Percentiles rank a stretch among this genome's conserved stretches.
These are phyloP conservation scores for Cardinalis cardinalis DNA, from an alignment of 2,113 vertebrate species.

Conservation along the genomic window DNA sequence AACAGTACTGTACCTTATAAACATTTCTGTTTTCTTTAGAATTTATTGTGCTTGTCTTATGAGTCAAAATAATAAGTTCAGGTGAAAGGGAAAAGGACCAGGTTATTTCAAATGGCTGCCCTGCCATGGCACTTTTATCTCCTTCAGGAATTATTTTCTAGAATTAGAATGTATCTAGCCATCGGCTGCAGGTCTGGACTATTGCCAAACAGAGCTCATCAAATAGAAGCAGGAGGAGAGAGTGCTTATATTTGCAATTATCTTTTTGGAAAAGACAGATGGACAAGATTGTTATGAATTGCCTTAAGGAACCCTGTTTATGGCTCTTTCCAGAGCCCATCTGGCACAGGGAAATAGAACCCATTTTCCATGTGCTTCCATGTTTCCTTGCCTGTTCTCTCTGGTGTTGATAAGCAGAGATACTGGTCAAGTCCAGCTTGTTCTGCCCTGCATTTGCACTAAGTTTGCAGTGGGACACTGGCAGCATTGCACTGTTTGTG, in stretches of 20 bases:
- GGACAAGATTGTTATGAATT: slow-evolving; percentile 42
- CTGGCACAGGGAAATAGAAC: slow-evolving; percentile 11
- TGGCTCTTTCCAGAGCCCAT: slow-evolving; percentile 38
- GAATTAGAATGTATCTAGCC: slow-evolving; percentile 33
- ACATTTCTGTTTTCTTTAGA: neutral
- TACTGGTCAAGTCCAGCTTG: neutral
- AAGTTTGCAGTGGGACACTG: neutral
- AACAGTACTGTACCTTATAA: neutral
- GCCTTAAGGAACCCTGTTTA: slow-evolving; percentile 42
- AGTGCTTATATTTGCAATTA: slow-evolving; percentile 52
- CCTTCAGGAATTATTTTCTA: slow-evolving; percentile 47
- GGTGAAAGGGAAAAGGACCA: neutral
- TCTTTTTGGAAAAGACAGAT: slow-evolving; percentile 56
- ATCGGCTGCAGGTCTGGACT: slow-evolving; percentile 38
- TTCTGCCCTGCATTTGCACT: neutral
- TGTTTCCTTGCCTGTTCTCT: slow-evolving; percentile 1
- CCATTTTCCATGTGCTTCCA: neutral
- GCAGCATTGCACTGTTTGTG: neutral
- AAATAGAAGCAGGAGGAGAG: slow-evolving; percentile 31
- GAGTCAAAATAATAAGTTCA: neutral
- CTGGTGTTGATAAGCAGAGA: neutral
- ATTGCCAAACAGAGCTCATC: slow-evolving; percentile 27
- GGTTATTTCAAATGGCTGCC: neutral
- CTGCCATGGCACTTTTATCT: neutral
- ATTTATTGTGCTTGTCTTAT: neutral